phyloP scores from a whole-genome alignment of 2,113 vertebrate species.

The Rhinoderma darwinii region DNA sequence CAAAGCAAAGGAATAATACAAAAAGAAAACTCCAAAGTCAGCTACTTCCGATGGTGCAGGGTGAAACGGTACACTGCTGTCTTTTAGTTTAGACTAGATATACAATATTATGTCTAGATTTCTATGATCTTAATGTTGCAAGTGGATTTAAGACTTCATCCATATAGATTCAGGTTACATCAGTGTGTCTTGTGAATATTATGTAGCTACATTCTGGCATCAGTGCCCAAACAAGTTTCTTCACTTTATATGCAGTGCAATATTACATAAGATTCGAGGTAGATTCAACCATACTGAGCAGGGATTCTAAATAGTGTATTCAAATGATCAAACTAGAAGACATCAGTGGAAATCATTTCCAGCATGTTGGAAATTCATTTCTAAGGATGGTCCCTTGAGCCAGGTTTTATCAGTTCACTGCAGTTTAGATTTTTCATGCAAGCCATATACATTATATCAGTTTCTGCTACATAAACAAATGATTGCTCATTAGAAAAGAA shows the following conservation, averaged over 20 bases:
- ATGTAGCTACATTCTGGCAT: neutral
- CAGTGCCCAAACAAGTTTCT: neutral
- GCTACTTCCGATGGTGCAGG: neutral
- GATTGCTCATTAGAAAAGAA: neutral
- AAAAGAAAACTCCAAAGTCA: slow-evolving; percentile 42
- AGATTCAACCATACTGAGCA: neutral
- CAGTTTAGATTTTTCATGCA: neutral
- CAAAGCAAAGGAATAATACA: slow-evolving; percentile 47
- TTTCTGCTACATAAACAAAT: neutral
- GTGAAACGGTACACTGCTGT: neutral
- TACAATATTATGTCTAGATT: slow-evolving; percentile 37
- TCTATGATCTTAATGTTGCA: neutral
- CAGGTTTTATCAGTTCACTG: neutral
- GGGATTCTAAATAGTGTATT: neutral
- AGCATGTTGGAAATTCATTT: neutral
- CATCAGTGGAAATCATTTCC: too few species aligned
- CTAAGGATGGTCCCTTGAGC: neutral
- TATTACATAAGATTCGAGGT: neutral
- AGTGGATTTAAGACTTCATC: neutral
- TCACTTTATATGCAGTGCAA: neutral
- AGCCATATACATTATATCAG: neutral
- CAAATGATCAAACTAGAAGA: neutral
- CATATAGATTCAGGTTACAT: neutral
- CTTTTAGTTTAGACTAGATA: neutral
- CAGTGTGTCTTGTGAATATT: neutral